Evolutionary conservation across 2,113 vertebrate genomes (phyloP), one percentile per base, ranked within the genome.

Genomic region (Equus quagga): DNA sequence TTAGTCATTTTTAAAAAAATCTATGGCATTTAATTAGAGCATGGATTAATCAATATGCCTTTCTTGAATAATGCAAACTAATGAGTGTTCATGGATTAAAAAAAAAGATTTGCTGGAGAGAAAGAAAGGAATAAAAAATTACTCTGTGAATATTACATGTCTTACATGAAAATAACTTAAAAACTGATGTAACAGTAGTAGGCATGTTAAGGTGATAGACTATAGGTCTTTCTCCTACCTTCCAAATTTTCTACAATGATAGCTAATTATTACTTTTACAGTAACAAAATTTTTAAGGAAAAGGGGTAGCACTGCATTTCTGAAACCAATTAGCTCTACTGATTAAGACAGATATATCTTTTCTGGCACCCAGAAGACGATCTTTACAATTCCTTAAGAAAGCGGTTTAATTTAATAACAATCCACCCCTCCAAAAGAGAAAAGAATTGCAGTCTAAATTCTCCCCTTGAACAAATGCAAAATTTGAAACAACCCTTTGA

Each of bases 31-130:
- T 98, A 91, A 82, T 96, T 90, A 97, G 92, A 97, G 87, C 94
- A 92, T 69, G 28, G 78, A 88, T 98, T 98, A 98, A 98, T 98
- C 98, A 97, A 96, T 97, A 98, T 98, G 41, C 31, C 13, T 79
- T 96, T 98, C 72, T 80, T 96, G 94, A 98, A 96, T 98, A 93
- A 96, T 75, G 78, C 78, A 94, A 94, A 92, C 51, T 83, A 97
- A 89, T 89, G 93, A 97, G 33, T 94, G 94, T 89, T 98, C 81
- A 0, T 0, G 65, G 89, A 73, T 62, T 84, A 97, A 97, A 95
- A 79, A 93, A 75, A 70, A 23, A 21, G 72, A 97, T 97, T 97
- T 97, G 23, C 58, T 75, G 70, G 86, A 96, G 93, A 88, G 85
- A 93, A 96, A 92, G 3, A 88, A 91, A 90, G 76, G 33, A 86